phyloP scores from a whole-genome alignment of 2,888 invertebrate genomes.

The Nymphalis urticae region DNA sequence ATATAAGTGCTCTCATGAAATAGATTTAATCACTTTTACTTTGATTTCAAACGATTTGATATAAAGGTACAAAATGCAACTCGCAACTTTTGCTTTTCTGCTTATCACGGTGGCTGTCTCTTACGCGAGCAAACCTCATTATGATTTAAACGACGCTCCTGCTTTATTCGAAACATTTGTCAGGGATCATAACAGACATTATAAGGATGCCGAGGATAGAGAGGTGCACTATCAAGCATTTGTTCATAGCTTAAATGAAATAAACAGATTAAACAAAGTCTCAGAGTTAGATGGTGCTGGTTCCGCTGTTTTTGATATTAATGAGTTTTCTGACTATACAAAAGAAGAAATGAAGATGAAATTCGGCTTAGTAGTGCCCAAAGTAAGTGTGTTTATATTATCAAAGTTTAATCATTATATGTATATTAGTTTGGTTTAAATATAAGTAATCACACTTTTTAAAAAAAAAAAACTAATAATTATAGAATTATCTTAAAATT shows the following conservation, averaged over 20 bases:
- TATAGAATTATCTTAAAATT: no score
- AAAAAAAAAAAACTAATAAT: no score
- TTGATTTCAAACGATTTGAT: no score
- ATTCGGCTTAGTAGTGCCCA: background rate
- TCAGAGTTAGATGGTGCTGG: no score
- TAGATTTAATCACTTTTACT: no score
- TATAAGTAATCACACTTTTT: no score
- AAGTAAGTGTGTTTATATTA: background rate
- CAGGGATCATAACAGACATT: conserved; percentile 16
- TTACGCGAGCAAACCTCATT: conserved; percentile 10
- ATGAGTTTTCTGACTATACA: background rate
- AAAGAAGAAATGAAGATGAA: background rate
- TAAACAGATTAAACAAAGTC: background rate
- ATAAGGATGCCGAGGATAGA: background rate
- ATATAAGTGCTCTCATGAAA: no score
- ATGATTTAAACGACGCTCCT: conserved; percentile 23
- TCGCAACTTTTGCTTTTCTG: no score
- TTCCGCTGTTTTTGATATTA: background rate
- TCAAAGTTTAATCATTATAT: no score
- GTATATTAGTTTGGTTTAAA: no score
- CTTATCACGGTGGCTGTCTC: background rate
- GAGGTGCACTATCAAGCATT: background rate
- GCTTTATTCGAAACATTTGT: conserved; percentile 25
- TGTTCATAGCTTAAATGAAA: background rate
- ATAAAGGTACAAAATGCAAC: no score